phyloP scores from a whole-genome alignment of 2,888 invertebrate genomes.

The Lydus trimaculatus region DNA sequence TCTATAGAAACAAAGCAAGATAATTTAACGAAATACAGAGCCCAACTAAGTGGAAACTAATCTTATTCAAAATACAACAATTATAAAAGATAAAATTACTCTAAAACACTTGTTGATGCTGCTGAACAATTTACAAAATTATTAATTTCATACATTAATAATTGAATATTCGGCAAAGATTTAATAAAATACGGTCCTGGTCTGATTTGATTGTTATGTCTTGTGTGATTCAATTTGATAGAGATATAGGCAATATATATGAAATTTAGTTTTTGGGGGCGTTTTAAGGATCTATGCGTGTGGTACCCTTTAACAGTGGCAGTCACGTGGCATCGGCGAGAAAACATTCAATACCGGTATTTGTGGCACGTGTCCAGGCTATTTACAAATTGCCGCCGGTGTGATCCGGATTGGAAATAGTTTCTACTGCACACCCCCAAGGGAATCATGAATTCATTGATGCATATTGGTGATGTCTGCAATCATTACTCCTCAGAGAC shows the following conservation, averaged over 20 bases:
- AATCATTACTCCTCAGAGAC: slow-evolving; percentile 11
- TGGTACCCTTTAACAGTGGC: slow-evolving; percentile 38
- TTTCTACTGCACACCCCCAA: slow-evolving; percentile 37
- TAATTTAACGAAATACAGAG: slow-evolving; percentile 47
- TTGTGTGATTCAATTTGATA: not conserved
- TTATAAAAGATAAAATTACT: slow-evolving; percentile 48
- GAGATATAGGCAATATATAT: not conserved
- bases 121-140: not conserved
- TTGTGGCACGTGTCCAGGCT: slow-evolving; percentile 58
- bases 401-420: slow-evolving; percentile 48
- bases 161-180: too few species aligned
- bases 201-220: not conserved
- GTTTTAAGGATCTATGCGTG: slow-evolving; percentile 30
- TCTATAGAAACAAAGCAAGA: slow-evolving; percentile 47
- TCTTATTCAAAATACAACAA: slow-evolving; percentile 51
- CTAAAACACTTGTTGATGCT: slow-evolving; percentile 48
- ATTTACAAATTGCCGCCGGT: slow-evolving; percentile 61
- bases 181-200: not conserved
- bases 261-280: not conserved
- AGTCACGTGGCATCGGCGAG: slow-evolving; percentile 58
- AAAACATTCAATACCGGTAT: slow-evolving; percentile 60
- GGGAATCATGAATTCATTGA: slow-evolving; percentile 31
- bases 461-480: slow-evolving; percentile 11
- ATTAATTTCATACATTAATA: not conserved
- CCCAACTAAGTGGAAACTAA: slow-evolving; percentile 53